phyloP scores from a whole-genome alignment of 2,113 vertebrate genomes.

The Tachysurus fulvidraco region DNA sequence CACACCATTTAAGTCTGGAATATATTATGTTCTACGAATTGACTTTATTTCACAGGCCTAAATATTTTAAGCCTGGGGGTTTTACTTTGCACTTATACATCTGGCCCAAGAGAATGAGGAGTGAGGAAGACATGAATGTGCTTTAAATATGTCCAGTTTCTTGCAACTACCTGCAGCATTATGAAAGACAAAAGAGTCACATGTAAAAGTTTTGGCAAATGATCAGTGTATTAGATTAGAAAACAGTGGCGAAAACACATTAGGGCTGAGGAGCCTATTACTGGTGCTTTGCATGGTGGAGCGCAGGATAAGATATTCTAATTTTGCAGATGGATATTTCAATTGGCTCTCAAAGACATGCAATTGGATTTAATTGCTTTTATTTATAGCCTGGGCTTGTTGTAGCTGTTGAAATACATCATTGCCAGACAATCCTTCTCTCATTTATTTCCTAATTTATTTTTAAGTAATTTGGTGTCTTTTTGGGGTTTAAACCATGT shows the following conservation, averaged over 20 bases:
- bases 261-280: constrained; percentile 45
- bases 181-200: constrained; percentile 48
- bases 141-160: constrained; percentile 25
- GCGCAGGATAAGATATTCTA: constrained; percentile 54
- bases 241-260: constrained; percentile 38
- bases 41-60: neutral
- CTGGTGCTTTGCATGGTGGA: constrained; percentile 50
- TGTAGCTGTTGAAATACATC: constrained; percentile 60
- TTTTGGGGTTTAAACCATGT: neutral
- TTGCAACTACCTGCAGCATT: constrained; percentile 48
- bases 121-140: neutral
- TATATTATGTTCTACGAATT: neutral
- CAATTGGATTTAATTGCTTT: constrained; percentile 63
- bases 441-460: constrained; percentile 33
- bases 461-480: too few species aligned
- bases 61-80: neutral
- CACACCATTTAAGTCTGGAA: neutral
- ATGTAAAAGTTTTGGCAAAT: constrained; percentile 43
- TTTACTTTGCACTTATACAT: neutral
- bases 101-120: neutral
- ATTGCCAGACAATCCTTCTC: constrained; percentile 36
- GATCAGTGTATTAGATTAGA: constrained; percentile 40
- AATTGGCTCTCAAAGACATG: constrained; percentile 55
- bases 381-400: constrained; percentile 55
- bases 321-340: constrained; percentile 58